phyloP scores from a whole-genome alignment of 2,797 vertebrate genomes.

The Sebastes cheni region DNA sequence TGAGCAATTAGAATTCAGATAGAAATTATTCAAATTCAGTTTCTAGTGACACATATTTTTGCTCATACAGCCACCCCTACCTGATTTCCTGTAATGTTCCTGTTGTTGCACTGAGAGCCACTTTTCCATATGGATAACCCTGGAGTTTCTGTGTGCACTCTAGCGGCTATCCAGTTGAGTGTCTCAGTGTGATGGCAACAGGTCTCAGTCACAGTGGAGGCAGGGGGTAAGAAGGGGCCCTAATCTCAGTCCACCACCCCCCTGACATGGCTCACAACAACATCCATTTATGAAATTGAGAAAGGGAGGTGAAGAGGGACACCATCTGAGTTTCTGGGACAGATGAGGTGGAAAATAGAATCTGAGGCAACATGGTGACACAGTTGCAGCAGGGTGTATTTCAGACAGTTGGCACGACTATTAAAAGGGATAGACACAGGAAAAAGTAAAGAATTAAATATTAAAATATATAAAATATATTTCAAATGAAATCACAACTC shows the following conservation, averaged over 20 bases:
- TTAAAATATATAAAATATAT: not conserved
- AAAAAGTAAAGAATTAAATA: no score
- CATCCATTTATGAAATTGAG: slow-evolving; percentile 51
- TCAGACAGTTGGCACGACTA: not conserved
- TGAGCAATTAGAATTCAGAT: no score
- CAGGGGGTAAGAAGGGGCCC: slow-evolving; percentile 19
- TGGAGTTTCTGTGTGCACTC: not conserved
- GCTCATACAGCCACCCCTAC: not conserved
- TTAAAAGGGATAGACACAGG: not conserved
- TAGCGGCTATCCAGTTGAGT: slow-evolving; percentile 19
- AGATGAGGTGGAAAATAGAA: slow-evolving; percentile 57
- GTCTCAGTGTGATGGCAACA: slow-evolving; percentile 31
- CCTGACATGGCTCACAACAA: slow-evolving; percentile 37
- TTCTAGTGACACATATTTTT: no score
- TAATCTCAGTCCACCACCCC: slow-evolving; percentile 29
- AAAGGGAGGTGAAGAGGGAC: not conserved
- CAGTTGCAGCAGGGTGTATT: not conserved
- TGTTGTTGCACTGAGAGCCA: not conserved
- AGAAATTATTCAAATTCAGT: no score
- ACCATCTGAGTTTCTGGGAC: slow-evolving; percentile 29
- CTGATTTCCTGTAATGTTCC: not conserved
- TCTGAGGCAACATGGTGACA: slow-evolving; percentile 41
- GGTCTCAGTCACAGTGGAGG: slow-evolving; percentile 24
- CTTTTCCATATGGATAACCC: slow-evolving; percentile 19
- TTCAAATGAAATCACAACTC: not conserved